These are phyloP conservation scores for Dusona sp. DNA, from an alignment of 2,888 invertebrate genomes.

Conservation along the genomic window DNA sequence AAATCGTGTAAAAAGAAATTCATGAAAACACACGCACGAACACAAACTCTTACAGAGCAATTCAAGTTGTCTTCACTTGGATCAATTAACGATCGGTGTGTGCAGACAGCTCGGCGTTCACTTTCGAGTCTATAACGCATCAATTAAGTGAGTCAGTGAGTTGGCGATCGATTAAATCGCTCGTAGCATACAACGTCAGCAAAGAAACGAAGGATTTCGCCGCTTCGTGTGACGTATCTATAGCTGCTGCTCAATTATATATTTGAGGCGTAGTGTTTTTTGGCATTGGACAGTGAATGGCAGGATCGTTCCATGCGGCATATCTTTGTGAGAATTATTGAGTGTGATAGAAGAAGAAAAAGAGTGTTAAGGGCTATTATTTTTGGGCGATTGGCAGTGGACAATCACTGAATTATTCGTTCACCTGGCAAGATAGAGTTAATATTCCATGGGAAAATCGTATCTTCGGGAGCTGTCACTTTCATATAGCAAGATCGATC, in stretches of 20 bases:
- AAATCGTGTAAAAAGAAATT: slow-evolving; percentile 49
- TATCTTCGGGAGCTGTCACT: slow-evolving; percentile 69
- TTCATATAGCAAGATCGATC: slow-evolving; percentile 71
- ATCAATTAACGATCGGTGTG: slow-evolving; percentile 61
- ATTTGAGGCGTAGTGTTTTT: slow-evolving; percentile 3
- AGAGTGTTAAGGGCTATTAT: slow-evolving; percentile 18
- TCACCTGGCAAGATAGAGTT: neutral
- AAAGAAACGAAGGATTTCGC: slow-evolving; percentile 19
- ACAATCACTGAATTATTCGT: slow-evolving; percentile 40
- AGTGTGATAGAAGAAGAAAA: neutral
- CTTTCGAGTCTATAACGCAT: slow-evolving; percentile 68
- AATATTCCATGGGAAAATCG: slow-evolving; percentile 43
- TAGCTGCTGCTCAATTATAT: slow-evolving; percentile 5
- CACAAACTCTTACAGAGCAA: neutral
- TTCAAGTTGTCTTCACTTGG: slow-evolving; percentile 47
- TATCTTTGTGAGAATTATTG: neutral
- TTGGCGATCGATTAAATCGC: slow-evolving; percentile 60
- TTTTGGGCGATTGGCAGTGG: slow-evolving; percentile 9
- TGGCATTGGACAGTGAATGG: slow-evolving; percentile 39
- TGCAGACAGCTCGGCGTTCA: slow-evolving; percentile 55
- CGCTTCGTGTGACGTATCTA: slow-evolving; percentile 1
- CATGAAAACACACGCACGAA: slow-evolving; percentile 24
- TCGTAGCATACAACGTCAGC: slow-evolving; percentile 33
- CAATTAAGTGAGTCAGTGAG: slow-evolving; percentile 68
- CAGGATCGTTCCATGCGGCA: slow-evolving; percentile 1